These are phyloP conservation scores for Hypomesus transpacificus DNA, from an alignment of 2,113 vertebrate genomes.

Conservation along the genomic window DNA sequence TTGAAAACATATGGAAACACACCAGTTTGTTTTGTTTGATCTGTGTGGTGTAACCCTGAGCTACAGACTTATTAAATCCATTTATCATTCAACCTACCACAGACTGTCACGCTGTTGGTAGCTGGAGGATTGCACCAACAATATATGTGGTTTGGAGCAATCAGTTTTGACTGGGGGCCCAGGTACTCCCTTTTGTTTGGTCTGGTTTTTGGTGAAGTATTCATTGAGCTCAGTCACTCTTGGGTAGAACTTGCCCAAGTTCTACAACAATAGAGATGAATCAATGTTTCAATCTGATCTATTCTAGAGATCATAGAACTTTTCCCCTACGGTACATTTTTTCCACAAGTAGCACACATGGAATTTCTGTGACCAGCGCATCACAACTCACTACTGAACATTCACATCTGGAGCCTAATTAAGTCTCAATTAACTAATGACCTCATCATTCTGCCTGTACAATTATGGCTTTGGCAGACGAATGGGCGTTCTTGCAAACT, in stretches of 20 bases:
- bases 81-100: slow-evolving; percentile 53
- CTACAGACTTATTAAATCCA: slow-evolving; percentile 65
- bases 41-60: slow-evolving; percentile 51
- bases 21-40: slow-evolving; percentile 59
- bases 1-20: slow-evolving; percentile 47
- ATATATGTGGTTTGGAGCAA: slow-evolving; percentile 30
- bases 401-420: slow-evolving; percentile 54
- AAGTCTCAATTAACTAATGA: slow-evolving; percentile 54
- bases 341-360: slow-evolving; percentile 24
- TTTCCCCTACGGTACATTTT: slow-evolving; percentile 6
- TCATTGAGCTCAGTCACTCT: slow-evolving; percentile 8
- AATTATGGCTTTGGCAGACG: slow-evolving; percentile 42
- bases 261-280: background rate
- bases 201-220: slow-evolving; percentile 25
- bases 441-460: slow-evolving; percentile 51
- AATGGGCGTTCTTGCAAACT: slow-evolving; percentile 31
- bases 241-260: background rate
- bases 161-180: slow-evolving; percentile 10
- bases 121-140: slow-evolving; percentile 28
- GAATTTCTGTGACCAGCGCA: slow-evolving; percentile 23
- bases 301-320: slow-evolving; percentile 3
- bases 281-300: background rate
- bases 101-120: slow-evolving; percentile 28
- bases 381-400: slow-evolving; percentile 33
- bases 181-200: slow-evolving; percentile 34